Conservation (phyloP, 2,113 vertebrate species). For the Myxocyprinus asiaticus region DNA sequence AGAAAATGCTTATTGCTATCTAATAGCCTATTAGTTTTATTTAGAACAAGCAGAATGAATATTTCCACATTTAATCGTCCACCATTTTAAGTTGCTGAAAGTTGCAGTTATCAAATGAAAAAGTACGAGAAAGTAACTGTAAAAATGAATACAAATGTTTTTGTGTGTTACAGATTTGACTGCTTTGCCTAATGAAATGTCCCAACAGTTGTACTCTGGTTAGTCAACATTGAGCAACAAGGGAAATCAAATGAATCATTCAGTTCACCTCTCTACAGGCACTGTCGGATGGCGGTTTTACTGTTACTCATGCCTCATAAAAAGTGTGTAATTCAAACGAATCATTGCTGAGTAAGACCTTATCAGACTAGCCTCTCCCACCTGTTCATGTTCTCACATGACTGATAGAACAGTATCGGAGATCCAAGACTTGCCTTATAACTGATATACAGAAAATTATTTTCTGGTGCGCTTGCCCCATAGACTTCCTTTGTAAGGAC, state of each 20-base stretch:
- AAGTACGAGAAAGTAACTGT: neutral
- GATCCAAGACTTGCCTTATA: no score
- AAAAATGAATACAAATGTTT: neutral
- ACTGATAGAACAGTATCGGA: neutral
- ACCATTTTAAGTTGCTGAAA: no score
- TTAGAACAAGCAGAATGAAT: no score
- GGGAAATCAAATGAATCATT: neutral
- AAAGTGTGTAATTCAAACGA: neutral
- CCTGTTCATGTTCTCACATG: neutral
- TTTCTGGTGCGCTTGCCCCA: no score
- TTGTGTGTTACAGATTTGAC: neutral
- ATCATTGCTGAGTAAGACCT: neutral
- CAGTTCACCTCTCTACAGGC: neutral
- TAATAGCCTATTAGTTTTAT: no score
- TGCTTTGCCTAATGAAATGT: neutral
- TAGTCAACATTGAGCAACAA: neutral
- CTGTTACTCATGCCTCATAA: neutral
- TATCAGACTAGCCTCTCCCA: neutral
- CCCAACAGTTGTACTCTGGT: neutral
- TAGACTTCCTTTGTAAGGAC: no score
- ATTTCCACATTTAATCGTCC: no score
- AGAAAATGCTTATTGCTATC: no score
- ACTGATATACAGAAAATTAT: no score
- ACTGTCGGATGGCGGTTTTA: neutral
- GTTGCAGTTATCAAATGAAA: no score